Percentiles rank a stretch among this genome's conserved stretches.
Evolutionary conservation across 2,113 vertebrate genomes (phyloP).

Genomic region (Heterotis niloticus): DNA sequence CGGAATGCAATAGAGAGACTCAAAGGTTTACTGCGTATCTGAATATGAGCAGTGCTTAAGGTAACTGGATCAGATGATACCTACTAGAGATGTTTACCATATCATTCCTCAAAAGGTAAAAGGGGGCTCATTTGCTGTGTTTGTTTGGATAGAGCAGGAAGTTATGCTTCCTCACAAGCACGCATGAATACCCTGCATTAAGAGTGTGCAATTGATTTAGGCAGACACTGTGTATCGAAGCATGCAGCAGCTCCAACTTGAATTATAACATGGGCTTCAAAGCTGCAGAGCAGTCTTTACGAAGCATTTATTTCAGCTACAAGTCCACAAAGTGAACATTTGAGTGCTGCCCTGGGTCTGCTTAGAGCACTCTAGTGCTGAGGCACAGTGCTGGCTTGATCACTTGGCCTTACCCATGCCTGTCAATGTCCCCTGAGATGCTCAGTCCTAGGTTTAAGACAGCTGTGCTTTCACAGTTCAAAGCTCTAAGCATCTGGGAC

Average conservation of each 20-base stretch:
- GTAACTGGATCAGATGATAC: constrained; percentile 13
- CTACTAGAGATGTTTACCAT: constrained; percentile 31
- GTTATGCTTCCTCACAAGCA: not conserved
- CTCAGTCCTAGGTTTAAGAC: constrained; percentile 29
- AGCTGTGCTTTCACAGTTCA: constrained; percentile 54
- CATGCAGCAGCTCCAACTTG: not conserved
- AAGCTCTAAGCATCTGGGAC: constrained; percentile 61
- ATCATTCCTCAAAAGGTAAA: constrained; percentile 2
- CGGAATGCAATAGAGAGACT: too few species aligned
- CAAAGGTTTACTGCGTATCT: too few species aligned
- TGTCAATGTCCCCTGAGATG: not conserved
- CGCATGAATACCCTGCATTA: constrained; percentile 8
- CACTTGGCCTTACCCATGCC: not conserved
- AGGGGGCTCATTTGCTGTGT: not conserved
- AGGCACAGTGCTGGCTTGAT: not conserved
- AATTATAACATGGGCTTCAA: not conserved
- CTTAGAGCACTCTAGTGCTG: not conserved
- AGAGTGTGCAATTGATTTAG: constrained; percentile 9
- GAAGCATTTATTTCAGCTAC: not conserved
- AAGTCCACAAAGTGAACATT: not conserved
- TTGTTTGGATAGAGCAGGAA: constrained; percentile 6
- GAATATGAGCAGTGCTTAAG: not conserved
- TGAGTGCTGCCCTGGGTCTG: not conserved
- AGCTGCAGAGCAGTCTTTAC: not conserved
- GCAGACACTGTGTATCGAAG: constrained; percentile 9